Evolutionary conservation across 1,140 invertebrate genomes (phyloP), one percentile per base, ranked within the genome.

Genomic region (Papilio xuthus): DNA sequence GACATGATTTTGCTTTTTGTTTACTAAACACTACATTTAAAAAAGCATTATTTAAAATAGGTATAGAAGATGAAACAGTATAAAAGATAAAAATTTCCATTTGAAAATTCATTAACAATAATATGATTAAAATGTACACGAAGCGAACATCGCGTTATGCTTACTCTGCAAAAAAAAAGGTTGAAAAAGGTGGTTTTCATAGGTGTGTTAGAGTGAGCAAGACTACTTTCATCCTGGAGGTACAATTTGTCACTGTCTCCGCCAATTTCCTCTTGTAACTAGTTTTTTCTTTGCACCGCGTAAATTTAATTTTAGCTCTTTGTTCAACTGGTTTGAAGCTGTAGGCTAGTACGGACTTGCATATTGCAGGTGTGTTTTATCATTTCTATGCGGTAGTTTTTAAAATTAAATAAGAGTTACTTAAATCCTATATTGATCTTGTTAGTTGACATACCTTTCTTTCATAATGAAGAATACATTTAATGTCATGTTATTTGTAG

Each of bases 301-400:
- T 90, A 93, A 93, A 93, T 93, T 93, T 92, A 93, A 93, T 93
- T 93, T 91, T 82, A 92, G 85, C 82, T 90, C 88, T 92, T 91
- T 90, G 90, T 93, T 89, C 81, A 89, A 91, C 81, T 81, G 83
- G 84, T 90, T 89, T 87, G 86, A 86, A 90, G 85, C 87, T 86
- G 85, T 87, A 84, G 78, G 80, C 76, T 79, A 74, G 80, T 84
- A 79, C 81, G 82, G 77, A 78, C 74, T 79, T 81, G 83, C 81
- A 83, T 84, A 83, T 84, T 86, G 80, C 73, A 60, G 79, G 56
- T 82, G 77, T 78, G 71, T 71, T 74, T 53, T 10, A 32, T 20
- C 0, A 50, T 74, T 26, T 53, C 44, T 74, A 23, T 47, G 23
- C n/a, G 6, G n/a, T 26, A 60, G 10, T 26, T 60, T 60, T 10